Base-by-base conservation (phyloP, 2,888 invertebrate species). In the Drosophila kokeensis region DNA sequence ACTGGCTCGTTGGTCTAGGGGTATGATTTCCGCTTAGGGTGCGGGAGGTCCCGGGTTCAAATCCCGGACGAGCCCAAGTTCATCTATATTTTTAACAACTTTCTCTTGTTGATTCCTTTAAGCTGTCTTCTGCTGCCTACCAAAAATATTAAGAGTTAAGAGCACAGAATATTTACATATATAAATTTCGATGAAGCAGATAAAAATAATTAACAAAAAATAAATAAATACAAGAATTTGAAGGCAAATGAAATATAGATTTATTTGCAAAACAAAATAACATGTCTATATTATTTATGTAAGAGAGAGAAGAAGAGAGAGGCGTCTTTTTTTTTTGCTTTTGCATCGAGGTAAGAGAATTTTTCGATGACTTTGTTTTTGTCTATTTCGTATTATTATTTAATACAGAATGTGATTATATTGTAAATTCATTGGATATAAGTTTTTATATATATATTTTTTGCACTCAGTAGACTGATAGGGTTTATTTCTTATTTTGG, bases 1-100 rank as follows among this genome's bases (percentile, higher is more conserved):
- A 67, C 78, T 70, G 92, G 92, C 92, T 92, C 92, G 92, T 92
- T 92, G 92, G 92, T 93, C 93, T 93, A 93, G 93, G 93, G 93
- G 93, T 93, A 93, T 93, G 93, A 93, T 93, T 93, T 93, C 93
- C 93, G 93, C 93, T 93, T 93, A 93, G 93, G 93, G 93, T 93
- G 93, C 93, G 93, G 93, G 93, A 93, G 93, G 93, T 93, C 93
- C 93, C 93, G 93, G 93, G 93, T 93, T 93, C 93, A 93, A 93
- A 92, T 93, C 93, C 93, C 93, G 93, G 93, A 93, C 93, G 93
- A 93, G 93, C 93, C 93, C 93, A 87, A 89, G 29, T 27, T 29
- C 8, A 58, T 58, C 29, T 2, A 7, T 1, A 30, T 5, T 53
- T 59, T 24, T 27, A 1, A 1, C 0, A 11, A 8, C 8, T 30